Evolutionary conservation across 64 coral and sea anemone genomes (phyloP).

Genomic region (Hydrozoanthus tunicans): DNA sequence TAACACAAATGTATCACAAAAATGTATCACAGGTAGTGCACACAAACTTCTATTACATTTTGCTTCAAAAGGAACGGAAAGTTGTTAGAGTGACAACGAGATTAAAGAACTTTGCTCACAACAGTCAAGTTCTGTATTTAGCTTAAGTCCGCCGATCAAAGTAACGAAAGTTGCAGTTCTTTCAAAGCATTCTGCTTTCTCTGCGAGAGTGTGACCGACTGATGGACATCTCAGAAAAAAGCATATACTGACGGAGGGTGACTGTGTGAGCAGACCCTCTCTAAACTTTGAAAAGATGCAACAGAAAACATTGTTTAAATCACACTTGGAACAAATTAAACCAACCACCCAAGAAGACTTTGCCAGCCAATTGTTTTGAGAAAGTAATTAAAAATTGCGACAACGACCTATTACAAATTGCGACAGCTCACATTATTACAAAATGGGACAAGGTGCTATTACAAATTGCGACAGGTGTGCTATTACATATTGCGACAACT

Average conservation of each 20-base stretch:
- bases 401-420: too few species aligned
- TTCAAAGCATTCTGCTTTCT: conserved; percentile 85
- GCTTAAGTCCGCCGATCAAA: conserved; percentile 90
- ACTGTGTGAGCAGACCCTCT: conserved; percentile 66
- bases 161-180: conserved; percentile 69
- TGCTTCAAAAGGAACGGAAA: conserved; percentile 79
- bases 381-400: too few species aligned
- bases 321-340: too few species aligned
- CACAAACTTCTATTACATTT: conserved; percentile 76
- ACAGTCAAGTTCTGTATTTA: conserved; percentile 59
- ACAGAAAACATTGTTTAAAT: conserved; percentile 18
- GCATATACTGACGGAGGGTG: conserved; percentile 80
- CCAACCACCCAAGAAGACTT: too few species aligned
- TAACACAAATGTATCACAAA: too few species aligned
- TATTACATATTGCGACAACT: too few species aligned
- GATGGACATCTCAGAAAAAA: conserved; percentile 90
- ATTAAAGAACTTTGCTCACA: conserved; percentile 94
- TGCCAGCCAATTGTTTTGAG: too few species aligned
- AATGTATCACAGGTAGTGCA: conserved; percentile 1
- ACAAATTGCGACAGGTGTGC: too few species aligned
- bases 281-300: conserved; percentile 99
- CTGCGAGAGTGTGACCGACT: conserved; percentile 76
- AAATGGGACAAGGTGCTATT: too few species aligned
- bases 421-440: too few species aligned
- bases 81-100: conserved; percentile 96